These are phyloP conservation scores for Epirrhoe tristata DNA, from an alignment of 2,888 invertebrate genomes.

Conservation along the genomic window DNA sequence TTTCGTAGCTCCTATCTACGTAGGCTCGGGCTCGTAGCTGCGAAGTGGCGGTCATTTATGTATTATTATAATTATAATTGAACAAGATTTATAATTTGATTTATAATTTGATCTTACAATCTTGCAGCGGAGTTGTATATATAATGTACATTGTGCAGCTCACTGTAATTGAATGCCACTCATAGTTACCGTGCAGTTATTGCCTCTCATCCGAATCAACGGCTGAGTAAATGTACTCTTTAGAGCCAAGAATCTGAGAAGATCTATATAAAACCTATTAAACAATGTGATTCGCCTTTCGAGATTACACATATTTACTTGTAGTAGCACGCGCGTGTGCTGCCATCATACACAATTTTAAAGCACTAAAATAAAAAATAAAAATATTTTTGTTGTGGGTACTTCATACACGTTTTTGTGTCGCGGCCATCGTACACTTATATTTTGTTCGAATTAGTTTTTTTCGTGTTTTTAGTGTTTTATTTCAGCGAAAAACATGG, in stretches of 20 bases:
- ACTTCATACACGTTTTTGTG: too few relatives aligned
- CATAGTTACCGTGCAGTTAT: slow-evolving; percentile 2
- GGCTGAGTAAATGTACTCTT: slow-evolving; percentile 12
- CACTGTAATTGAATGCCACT: slow-evolving; percentile 15
- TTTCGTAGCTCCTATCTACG: slow-evolving; percentile 39
- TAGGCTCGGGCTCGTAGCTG: slow-evolving; percentile 11
- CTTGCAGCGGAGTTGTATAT: not conserved
- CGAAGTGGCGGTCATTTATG: slow-evolving; percentile 10
- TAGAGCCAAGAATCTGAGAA: slow-evolving; percentile 2
- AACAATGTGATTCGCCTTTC: too few relatives aligned
- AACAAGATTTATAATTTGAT: not conserved
- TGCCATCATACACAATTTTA: too few relatives aligned
- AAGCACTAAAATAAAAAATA: too few relatives aligned
- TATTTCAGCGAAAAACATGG: too few relatives aligned
- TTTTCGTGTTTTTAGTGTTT: too few relatives aligned
- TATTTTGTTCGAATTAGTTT: too few relatives aligned
- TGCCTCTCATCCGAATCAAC: slow-evolving; percentile 3
- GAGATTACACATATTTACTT: too few relatives aligned
- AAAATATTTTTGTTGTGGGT: too few relatives aligned
- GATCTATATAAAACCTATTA: slow-evolving; percentile 20
- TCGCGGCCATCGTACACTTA: too few relatives aligned
- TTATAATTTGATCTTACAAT: not conserved
- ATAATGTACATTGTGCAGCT: slow-evolving; percentile 1
- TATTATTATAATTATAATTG: slow-evolving; percentile 8
- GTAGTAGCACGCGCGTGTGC: too few relatives aligned